These are phyloP conservation scores for Pinna nobilis DNA, from an alignment of 1,140 invertebrate species.

Conservation along the genomic window DNA sequence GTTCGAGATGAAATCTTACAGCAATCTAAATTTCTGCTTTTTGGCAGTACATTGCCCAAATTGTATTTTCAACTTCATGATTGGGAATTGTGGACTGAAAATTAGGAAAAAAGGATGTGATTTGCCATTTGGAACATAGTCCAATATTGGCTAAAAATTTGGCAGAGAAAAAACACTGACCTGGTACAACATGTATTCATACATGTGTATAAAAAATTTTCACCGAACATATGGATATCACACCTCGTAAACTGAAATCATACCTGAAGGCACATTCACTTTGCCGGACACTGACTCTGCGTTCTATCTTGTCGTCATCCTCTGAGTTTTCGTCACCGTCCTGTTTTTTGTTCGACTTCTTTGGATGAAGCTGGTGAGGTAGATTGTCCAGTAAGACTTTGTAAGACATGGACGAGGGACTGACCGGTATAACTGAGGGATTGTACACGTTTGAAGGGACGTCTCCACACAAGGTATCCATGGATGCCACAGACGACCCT, in stretches of 20 bases:
- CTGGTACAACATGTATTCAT: background rate
- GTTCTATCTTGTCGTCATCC: slow-evolving; percentile 55
- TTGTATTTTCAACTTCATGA: no score
- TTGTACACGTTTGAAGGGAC: slow-evolving; percentile 47
- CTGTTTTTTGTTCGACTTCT: slow-evolving; percentile 48
- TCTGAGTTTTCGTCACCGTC: slow-evolving; percentile 47
- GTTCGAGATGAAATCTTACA: no score
- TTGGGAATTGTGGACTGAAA: no score
- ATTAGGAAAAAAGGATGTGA: no score
- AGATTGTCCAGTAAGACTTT: slow-evolving; percentile 61
- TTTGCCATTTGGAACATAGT: no score
- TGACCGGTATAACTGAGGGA: slow-evolving; percentile 57
- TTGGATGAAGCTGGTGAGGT: slow-evolving; percentile 57
- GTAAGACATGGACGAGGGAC: slow-evolving; percentile 67
- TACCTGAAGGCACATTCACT: slow-evolving; percentile 70
- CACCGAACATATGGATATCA: background rate
- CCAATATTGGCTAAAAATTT: no score
- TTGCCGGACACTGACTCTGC: slow-evolving; percentile 67
- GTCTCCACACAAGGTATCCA: slow-evolving; percentile 56
- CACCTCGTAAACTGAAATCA: no score
- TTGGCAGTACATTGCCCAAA: no score
- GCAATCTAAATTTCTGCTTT: no score
- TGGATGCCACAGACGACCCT: slow-evolving; percentile 6
- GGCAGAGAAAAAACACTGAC: no score
- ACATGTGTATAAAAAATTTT: background rate